Evolutionary conservation across 2,888 invertebrate species (phyloP).

Genomic region (Malthinus seriepunctatus): DNA sequence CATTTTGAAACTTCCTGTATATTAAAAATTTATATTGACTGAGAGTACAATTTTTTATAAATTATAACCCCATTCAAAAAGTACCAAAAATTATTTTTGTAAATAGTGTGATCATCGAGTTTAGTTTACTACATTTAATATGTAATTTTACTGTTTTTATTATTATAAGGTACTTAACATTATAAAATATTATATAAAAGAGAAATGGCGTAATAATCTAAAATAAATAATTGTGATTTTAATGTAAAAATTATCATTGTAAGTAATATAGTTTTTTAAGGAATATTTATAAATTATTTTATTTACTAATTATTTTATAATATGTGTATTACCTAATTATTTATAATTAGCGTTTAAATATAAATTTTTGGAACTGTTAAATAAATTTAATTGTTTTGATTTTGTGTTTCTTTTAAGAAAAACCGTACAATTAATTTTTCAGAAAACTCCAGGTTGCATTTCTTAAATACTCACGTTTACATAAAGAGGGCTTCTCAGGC

Average conservation of each 20-base stretch:
- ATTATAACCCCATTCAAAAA: background rate
- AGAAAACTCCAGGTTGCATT: too few species aligned
- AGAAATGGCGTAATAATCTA: conserved; percentile 7
- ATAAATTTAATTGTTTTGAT: conserved; percentile 17
- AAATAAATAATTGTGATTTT: conserved; percentile 23
- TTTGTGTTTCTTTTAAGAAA: background rate
- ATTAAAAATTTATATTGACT: too few species aligned
- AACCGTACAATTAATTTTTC: too few species aligned
- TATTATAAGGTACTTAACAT: conserved; percentile 15
- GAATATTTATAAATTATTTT: conserved; percentile 25
- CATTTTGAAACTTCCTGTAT: too few species aligned
- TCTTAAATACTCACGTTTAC: too few species aligned
- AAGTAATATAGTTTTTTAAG: conserved; percentile 18
- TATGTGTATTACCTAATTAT: conserved; percentile 9
- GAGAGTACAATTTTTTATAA: too few species aligned
- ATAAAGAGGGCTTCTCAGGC: too few species aligned
- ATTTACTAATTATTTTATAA: conserved; percentile 11
- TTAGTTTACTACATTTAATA: background rate
- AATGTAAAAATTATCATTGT: conserved; percentile 8
- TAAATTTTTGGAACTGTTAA: conserved; percentile 12
- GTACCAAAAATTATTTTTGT: conserved; percentile 3
- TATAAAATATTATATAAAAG: conserved; percentile 6
- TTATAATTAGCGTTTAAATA: conserved; percentile 4
- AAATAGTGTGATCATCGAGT: background rate
- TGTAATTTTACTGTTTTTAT: background rate